Conservation (phyloP, 2,888 invertebrate species). For the Melipona beecheii region DNA sequence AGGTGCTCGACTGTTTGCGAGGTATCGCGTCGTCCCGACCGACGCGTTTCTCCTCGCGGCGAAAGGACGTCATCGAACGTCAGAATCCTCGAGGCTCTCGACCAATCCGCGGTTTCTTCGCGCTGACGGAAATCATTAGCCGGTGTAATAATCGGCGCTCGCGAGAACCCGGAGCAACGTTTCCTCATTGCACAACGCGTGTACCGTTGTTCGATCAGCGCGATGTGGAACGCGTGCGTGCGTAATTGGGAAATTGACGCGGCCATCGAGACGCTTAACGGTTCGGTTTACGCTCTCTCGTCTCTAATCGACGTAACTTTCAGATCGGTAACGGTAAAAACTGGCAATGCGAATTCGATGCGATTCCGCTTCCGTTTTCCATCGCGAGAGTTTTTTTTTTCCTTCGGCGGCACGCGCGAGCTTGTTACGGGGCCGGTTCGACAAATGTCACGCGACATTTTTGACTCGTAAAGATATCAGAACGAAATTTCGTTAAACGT, state of each 20-base stretch:
- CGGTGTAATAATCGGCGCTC: conserved; percentile 52
- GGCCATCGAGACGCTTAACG: conserved; percentile 68
- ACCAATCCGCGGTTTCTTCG: conserved; percentile 14
- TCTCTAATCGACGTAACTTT: conserved; percentile 1
- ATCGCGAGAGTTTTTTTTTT: not conserved
- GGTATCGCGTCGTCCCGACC: conserved; percentile 11
- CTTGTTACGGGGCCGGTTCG: not conserved
- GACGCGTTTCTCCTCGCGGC: not conserved
- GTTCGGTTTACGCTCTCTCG: conserved; percentile 46
- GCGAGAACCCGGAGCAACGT: conserved; percentile 57
- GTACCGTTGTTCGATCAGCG: conserved; percentile 75
- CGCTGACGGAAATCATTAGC: conserved; percentile 73
- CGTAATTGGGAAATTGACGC: conserved; percentile 76
- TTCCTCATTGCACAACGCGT: conserved; percentile 74
- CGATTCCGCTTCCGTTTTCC: not conserved
- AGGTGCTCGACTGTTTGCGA: not conserved
- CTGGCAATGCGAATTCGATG: not conserved
- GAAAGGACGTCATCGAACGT: not conserved
- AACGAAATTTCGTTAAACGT: too few relatives aligned
- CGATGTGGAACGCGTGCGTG: conserved; percentile 68
- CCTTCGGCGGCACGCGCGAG: not conserved
- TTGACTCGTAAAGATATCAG: too few relatives aligned
- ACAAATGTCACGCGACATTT: too few relatives aligned
- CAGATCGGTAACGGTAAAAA: conserved; percentile 61
- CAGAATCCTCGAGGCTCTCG: not conserved